Conservation (phyloP, 2,113 vertebrate genomes). For the Motacilla alba region DNA sequence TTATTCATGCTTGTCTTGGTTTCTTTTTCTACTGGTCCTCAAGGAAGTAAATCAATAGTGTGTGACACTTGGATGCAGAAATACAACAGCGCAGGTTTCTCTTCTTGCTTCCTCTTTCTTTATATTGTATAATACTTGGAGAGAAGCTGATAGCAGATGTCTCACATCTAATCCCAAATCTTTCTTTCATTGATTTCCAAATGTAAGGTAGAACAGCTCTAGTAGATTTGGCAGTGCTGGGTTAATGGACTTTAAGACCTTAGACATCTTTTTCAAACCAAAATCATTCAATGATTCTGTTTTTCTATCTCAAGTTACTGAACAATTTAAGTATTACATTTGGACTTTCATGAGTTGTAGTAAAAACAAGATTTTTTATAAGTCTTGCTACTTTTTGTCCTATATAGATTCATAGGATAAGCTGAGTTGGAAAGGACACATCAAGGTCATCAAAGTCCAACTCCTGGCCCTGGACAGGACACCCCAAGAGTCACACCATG, state of each 20-base stretch:
- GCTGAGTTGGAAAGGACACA: not conserved
- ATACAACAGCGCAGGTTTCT: not conserved
- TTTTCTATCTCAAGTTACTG: not conserved
- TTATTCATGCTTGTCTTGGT: not conserved
- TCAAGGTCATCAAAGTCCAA: not conserved
- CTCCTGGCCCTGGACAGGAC: not conserved
- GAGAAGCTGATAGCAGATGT: not conserved
- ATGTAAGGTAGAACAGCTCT: not conserved
- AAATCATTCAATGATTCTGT: not conserved
- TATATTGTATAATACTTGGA: constrained; percentile 4
- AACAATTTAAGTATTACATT: not conserved
- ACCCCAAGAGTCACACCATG: not conserved
- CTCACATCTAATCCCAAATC: constrained; percentile 19
- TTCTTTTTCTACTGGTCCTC: not conserved
- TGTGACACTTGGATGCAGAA: constrained; percentile 6
- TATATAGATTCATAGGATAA: not conserved
- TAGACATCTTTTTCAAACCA: not conserved
- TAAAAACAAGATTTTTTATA: not conserved
- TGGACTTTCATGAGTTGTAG: not conserved
- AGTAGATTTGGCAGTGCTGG: not conserved
- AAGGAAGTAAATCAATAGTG: constrained; percentile 32
- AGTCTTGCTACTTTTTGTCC: not conserved
- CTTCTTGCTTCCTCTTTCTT: not conserved
- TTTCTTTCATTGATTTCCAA: constrained; percentile 49
- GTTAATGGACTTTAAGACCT: not conserved